phyloP scores from a whole-genome alignment of 2,888 invertebrate species.

The Brachynemurus nebulosus region DNA sequence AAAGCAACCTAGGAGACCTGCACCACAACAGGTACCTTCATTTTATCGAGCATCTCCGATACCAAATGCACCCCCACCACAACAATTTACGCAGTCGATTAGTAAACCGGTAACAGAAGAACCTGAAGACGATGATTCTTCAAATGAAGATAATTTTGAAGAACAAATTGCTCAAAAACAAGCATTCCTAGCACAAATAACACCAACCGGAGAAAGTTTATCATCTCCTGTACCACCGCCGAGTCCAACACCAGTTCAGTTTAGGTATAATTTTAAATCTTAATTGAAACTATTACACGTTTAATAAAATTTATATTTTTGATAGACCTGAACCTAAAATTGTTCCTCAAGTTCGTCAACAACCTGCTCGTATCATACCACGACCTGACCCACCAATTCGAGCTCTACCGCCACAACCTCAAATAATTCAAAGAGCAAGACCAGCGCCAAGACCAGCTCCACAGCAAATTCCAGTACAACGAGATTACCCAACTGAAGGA shows the following conservation, averaged over 20 bases:
- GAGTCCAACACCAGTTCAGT: conserved; percentile 24
- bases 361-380: conserved; percentile 1
- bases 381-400: background rate
- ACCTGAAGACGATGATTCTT: conserved; percentile 43
- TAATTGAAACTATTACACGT: background rate
- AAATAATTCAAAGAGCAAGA: conserved; percentile 3
- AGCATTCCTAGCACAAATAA: conserved; percentile 7
- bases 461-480: conserved; percentile 23
- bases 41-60: conserved; percentile 6
- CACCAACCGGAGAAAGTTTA: conserved; percentile 29
- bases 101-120: conserved; percentile 53
- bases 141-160: conserved; percentile 14
- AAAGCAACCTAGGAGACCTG: conserved; percentile 2
- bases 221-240: conserved; percentile 28
- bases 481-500: conserved; percentile 22
- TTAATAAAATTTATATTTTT: background rate
- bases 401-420: background rate
- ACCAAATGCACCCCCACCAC: conserved; percentile 27
- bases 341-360: background rate
- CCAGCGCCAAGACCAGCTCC: conserved; percentile 13
- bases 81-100: conserved; percentile 19
- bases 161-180: conserved; percentile 10
- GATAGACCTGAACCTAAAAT: conserved; percentile 4
- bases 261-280: conserved; percentile 1
- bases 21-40: background rate